Evolutionary conservation across 30 jellyfish, hydroid and myxozoan genomes (phyloP).

Genomic region (Turritopsis dohrnii): DNA sequence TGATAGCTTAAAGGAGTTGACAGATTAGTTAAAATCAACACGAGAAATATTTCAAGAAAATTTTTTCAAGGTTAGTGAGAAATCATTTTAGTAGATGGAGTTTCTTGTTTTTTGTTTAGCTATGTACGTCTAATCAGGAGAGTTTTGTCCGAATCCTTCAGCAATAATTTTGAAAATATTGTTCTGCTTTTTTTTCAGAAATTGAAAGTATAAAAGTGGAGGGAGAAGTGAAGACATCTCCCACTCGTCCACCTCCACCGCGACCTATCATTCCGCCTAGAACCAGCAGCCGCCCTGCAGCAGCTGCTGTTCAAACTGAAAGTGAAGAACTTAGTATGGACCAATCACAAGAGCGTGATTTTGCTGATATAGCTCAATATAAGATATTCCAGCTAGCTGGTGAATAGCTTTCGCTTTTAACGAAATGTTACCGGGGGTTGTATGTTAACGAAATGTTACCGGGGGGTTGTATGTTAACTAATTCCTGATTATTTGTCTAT

Average conservation of each 20-base stretch:
- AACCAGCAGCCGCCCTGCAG: conserved; percentile 24
- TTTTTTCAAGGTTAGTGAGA: neutral
- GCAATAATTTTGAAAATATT: too few species aligned
- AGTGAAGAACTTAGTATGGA: conserved; percentile 36
- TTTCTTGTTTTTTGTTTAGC: neutral
- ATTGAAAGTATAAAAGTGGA: neutral
- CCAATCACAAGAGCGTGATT: conserved; percentile 37
- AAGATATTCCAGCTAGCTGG: conserved; percentile 89
- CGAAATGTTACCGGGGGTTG: neutral
- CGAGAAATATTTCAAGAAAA: neutral
- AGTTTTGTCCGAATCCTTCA: too few species aligned
- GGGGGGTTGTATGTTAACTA: neutral
- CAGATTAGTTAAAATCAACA: neutral
- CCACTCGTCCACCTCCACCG: conserved; percentile 14
- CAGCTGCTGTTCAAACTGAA: neutral
- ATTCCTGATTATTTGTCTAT: neutral
- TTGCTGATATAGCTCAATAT: conserved; percentile 55
- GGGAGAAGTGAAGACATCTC: neutral
- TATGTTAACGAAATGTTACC: neutral
- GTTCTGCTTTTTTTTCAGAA: neutral
- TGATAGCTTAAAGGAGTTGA: neutral
- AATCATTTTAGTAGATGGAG: neutral
- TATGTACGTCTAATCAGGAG: too few species aligned
- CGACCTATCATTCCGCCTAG: conserved; percentile 22
- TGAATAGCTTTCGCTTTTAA: conserved; percentile 12